Evolutionary conservation across 1,140 invertebrate genomes (phyloP), one percentile per base, ranked within the genome.

Genomic region (Patella vulgata): DNA sequence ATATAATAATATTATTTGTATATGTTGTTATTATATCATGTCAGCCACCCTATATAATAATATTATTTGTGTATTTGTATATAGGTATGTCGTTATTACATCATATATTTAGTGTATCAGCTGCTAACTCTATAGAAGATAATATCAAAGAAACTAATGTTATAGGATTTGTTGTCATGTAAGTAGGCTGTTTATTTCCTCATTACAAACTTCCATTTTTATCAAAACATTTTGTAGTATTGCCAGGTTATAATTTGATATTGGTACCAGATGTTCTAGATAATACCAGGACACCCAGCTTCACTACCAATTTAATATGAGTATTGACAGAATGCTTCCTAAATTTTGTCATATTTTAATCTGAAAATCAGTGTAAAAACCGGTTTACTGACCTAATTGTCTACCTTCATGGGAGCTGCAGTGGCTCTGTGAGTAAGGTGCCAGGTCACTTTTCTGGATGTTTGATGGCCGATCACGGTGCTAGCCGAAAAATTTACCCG

Each of bases 161-260:
- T 9, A 91, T 93, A 27, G 96, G 96, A 58, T 97, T 96, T 84
- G 89, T 96, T 65, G 95, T 94, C 77, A 92, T 97, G 93, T 96
- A 89, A 90, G 93, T 93, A 50, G 14, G 46, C 11, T 57, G 11
- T 40, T 50, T 19, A 33, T 23, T 8, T 14, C 31, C 31, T 40
- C 6, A 14, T 8, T 53, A n/a, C 27, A 17, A 19, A 28, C 9
- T 42, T 23, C n/a, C 39, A 31, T 11, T 43, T 30, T 14, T 21
- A 62, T 9, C 11, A 19, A n/a, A 44, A 1, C n/a, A 23, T 40
- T 3, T 52, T 4, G 27, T 36, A 11, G 1, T 12, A 33, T 23
- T 11, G 12, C 8, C 12, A 9, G 44, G 21, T 50, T 50, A 11
- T 44, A 21, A 11, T 40, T 40, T 40, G 36, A 3, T 27, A 30